These are phyloP conservation scores for Caiman crocodilus DNA, from an alignment of 2,797 vertebrate genomes.

Conservation along the genomic window DNA sequence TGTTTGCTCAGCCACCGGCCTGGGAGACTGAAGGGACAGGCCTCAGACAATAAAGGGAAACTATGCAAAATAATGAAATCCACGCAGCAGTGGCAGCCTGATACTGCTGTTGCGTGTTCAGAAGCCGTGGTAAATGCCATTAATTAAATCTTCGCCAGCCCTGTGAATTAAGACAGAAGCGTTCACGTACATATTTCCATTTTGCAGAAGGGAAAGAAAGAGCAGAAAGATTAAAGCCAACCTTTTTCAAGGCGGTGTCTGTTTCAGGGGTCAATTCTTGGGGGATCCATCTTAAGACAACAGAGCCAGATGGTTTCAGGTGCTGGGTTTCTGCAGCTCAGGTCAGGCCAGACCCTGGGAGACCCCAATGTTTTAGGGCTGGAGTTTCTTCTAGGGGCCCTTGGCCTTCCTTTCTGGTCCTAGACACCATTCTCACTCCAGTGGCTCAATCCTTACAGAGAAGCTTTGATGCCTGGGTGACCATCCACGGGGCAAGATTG, in stretches of 20 bases:
- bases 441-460: background rate
- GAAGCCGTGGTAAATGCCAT: background rate
- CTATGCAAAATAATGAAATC: background rate
- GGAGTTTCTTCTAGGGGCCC: no score
- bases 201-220: background rate
- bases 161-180: background rate
- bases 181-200: background rate
- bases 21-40: background rate
- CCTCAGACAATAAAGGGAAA: background rate
- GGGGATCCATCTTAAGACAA: background rate
- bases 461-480: background rate
- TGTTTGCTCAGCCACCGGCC: background rate
- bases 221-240: background rate
- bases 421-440: background rate
- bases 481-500: no score
- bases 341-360: background rate
- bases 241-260: background rate
- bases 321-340: background rate
- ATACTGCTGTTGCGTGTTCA: background rate
- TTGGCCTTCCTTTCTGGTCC: no score
- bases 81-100: background rate
- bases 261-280: background rate
- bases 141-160: background rate
- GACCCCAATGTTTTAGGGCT: no score
- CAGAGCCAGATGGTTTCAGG: background rate